These are phyloP conservation scores for Spermophilus dauricus DNA, from an alignment of 2,113 vertebrate species.

Conservation along the genomic window DNA sequence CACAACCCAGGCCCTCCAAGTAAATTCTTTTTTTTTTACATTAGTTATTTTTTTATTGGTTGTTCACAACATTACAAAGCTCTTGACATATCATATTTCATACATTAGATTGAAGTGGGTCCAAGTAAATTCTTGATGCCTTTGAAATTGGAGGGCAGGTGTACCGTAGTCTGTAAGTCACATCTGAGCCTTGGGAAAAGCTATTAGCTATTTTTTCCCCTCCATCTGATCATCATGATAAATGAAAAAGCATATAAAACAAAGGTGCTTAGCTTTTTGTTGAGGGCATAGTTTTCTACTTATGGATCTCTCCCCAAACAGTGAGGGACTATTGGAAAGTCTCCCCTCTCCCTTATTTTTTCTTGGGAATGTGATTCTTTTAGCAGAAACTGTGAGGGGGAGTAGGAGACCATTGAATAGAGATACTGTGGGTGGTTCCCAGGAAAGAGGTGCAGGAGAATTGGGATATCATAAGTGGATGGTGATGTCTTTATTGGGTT, in stretches of 20 bases:
- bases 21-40: too few relatives aligned
- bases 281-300: not conserved
- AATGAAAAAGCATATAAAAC: conserved; percentile 1
- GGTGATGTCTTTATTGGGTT: conserved; percentile 23
- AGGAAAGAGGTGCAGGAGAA: not conserved
- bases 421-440: not conserved
- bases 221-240: not conserved
- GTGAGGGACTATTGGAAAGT: not conserved
- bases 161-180: not conserved
- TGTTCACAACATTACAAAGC: too few relatives aligned
- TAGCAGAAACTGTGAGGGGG: not conserved
- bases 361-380: not conserved
- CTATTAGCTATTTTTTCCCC: not conserved
- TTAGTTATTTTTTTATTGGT: too few relatives aligned
- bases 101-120: too few relatives aligned
- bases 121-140: not conserved
- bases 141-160: not conserved
- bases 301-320: conserved; percentile 1
- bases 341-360: not conserved
- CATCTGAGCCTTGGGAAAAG: not conserved
- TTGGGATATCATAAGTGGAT: conserved; percentile 20
- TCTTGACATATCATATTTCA: too few relatives aligned
- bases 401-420: not conserved
- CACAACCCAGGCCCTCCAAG: not conserved
- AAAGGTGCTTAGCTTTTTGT: not conserved